Percentiles rank a stretch among this genome's conserved stretches.
phyloP scores from a whole-genome alignment of 2,888 invertebrate genomes.

The Thysanoteuthis rhombus region DNA sequence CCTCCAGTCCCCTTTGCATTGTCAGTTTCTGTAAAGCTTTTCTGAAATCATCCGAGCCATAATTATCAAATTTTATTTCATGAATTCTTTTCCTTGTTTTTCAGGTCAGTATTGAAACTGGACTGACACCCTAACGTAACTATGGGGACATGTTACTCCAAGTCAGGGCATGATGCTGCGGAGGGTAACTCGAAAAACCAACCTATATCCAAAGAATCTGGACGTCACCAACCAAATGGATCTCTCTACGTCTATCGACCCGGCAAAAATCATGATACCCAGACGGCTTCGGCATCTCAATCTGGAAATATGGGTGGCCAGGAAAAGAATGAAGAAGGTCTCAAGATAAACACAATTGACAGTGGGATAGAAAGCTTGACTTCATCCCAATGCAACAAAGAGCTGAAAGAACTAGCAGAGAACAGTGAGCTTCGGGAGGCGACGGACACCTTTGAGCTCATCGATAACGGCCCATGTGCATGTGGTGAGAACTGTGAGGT shows the following conservation, averaged over 20 bases:
- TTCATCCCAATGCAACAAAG: slow-evolving; percentile 31
- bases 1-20: neutral
- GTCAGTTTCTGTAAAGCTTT: neutral
- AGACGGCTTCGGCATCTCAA: neutral
- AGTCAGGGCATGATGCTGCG: slow-evolving; percentile 45
- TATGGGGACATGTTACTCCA: slow-evolving; percentile 53
- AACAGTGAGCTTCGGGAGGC: neutral
- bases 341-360: slow-evolving; percentile 38
- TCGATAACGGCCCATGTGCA: neutral
- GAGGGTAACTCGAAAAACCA: slow-evolving; percentile 41
- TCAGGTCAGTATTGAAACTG: slow-evolving; percentile 26
- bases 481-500: slow-evolving; percentile 26
- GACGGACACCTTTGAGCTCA: slow-evolving; percentile 17
- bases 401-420: neutral
- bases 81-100: neutral
- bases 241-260: slow-evolving; percentile 23
- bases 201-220: slow-evolving; percentile 22
- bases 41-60: neutral
- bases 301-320: neutral
- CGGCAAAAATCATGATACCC: neutral
- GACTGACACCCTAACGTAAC: slow-evolving; percentile 27
- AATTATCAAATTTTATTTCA: no score
- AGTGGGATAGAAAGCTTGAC: slow-evolving; percentile 52
- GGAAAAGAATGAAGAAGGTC: neutral
- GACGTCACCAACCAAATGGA: slow-evolving; percentile 25